Conservation (phyloP, 1,140 invertebrate genomes). For the Physella acuta region DNA sequence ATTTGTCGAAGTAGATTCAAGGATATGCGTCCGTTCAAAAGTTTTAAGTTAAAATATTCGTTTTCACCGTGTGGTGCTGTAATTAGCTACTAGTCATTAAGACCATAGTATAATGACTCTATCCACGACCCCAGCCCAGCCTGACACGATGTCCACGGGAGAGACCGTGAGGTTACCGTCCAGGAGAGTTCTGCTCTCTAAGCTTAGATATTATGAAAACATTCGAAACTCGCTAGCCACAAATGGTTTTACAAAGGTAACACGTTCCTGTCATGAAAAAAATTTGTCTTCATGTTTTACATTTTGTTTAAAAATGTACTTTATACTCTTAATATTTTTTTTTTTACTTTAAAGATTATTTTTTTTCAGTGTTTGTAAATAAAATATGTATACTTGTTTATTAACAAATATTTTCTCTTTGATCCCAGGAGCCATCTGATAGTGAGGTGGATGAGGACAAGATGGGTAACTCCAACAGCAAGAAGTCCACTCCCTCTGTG, state of each 20-base stretch:
- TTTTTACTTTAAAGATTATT: too few species aligned
- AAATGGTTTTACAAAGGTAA: neutral
- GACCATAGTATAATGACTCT: too few species aligned
- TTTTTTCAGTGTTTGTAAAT: neutral
- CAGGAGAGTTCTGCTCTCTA: neutral
- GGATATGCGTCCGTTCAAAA: too few species aligned
- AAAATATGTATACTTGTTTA: neutral
- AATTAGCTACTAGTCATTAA: too few species aligned
- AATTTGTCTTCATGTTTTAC: neutral
- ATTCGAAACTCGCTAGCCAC: neutral
- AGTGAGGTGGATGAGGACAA: slow-evolving; percentile 31
- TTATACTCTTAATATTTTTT: too few species aligned
- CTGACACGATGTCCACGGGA: too few species aligned
- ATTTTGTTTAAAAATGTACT: too few species aligned
- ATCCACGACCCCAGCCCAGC: too few species aligned
- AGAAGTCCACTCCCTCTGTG: slow-evolving; percentile 24
- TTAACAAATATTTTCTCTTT: slow-evolving; percentile 8
- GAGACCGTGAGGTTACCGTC: neutral
- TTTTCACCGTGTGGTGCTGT: too few species aligned
- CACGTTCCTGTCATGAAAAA: neutral
- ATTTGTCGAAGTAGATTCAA: too few species aligned
- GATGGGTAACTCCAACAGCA: slow-evolving; percentile 33
- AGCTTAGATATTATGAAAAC: neutral
- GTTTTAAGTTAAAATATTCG: too few species aligned
- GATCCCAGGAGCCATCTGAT: slow-evolving; percentile 32